phyloP scores from a whole-genome alignment of 2,888 invertebrate genomes.

The Nymphalis urticae region DNA sequence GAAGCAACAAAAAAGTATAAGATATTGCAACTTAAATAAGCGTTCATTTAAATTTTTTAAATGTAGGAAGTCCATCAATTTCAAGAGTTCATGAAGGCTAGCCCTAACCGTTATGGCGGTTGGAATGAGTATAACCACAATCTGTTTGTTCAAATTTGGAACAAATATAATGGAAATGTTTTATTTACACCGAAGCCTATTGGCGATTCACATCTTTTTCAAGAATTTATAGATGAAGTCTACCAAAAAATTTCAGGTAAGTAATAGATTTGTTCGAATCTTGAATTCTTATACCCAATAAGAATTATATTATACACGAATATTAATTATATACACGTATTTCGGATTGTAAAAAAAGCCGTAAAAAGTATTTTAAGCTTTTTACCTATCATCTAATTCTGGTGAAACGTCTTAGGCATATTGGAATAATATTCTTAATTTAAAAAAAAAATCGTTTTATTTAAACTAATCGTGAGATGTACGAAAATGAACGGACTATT shows the following conservation, averaged over 20 bases:
- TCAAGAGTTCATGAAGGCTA: slow-evolving; percentile 76
- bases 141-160: slow-evolving; percentile 73
- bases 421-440: no score
- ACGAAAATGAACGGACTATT: no score
- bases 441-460: no score
- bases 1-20: neutral
- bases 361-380: no score
- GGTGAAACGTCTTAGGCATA: no score
- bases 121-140: slow-evolving; percentile 82
- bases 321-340: no score
- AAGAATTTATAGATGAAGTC: slow-evolving; percentile 51
- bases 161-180: slow-evolving; percentile 49
- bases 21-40: neutral
- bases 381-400: no score
- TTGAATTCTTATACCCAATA: no score
- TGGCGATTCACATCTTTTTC: slow-evolving; percentile 37
- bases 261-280: slow-evolving; percentile 2
- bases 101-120: slow-evolving; percentile 78
- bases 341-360: no score
- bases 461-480: no score
- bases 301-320: no score
- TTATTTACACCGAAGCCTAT: slow-evolving; percentile 15
- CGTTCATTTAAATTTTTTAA: neutral
- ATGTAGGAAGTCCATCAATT: slow-evolving; percentile 78
- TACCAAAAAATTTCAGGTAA: slow-evolving; percentile 57